Base-by-base conservation (phyloP, 37 sponge, comb jelly and placozoan species). In the Beroe forskalii region DNA sequence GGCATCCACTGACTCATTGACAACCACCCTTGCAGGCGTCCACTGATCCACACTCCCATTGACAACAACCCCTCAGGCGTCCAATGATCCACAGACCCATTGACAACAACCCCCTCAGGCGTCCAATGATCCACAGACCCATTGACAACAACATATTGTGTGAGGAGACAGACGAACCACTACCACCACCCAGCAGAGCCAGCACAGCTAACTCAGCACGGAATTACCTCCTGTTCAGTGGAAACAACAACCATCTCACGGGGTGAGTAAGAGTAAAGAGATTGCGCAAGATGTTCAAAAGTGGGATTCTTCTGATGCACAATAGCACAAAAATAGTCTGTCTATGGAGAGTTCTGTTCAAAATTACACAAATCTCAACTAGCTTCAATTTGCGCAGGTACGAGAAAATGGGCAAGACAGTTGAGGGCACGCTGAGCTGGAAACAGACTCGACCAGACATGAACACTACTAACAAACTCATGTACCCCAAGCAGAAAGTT, bases 21-120 rank as follows among this genome's bases (percentile, higher is more conserved):
- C n/a, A n/a, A n/a, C n/a, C n/a, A n/a, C n/a, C n/a, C n/a, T n/a
- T n/a, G n/a, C 86, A 80, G 86, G 8, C 44, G 86, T 6, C 86
- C 86, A n/a, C 27, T 38, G 55, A 80, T 80, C 12, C 37, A 24
- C 48, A 32, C 28, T 2, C 86, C 86, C 1, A 1, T 28, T 23
- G 86, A 80, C 31, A 80, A 80, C 55, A 37, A 80, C 55, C n/a
- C n/a, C n/a, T n/a, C 86, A 80, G 86, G 8, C 44, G 86, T 6
- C 86, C 86, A n/a, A 20, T 38, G 55, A 80, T 80, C 12, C 37
- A 24, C 48, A 32, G 55, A n/a, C 86, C 86, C 1, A 1, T 28
- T 23, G 86, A 80, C 31, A 80, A 80, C 55, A 37, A 80, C 55
- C n/a, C n/a, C n/a, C n/a, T n/a, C 86, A 80, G 86, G 8, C 44